phyloP scores from a whole-genome alignment of 2,888 invertebrate species.

The Drosophila melanosoma region DNA sequence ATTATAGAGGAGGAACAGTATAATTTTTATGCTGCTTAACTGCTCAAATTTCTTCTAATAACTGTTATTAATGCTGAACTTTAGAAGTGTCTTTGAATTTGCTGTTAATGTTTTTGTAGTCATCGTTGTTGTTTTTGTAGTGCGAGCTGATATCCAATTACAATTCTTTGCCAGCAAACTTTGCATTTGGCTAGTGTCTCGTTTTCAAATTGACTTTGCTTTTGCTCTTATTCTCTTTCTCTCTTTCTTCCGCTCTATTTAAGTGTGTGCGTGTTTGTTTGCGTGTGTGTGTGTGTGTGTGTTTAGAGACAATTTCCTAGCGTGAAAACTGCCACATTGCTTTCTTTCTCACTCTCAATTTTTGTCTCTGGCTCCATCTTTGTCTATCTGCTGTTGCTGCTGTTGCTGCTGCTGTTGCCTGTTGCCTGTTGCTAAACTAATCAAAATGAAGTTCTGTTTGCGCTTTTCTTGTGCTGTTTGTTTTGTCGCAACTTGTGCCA shows the following conservation, averaged over 20 bases:
- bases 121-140: not conserved
- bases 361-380: not conserved
- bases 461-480: conserved; percentile 60
- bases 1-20: conserved; percentile 33
- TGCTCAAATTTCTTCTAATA: conserved; percentile 43
- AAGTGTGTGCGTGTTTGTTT: not conserved
- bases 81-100: not conserved
- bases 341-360: not conserved
- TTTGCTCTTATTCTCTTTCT: not conserved
- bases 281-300: conserved; percentile 3
- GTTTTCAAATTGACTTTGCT: conserved; percentile 20
- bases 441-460: conserved; percentile 64
- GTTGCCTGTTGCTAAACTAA: conserved; percentile 32
- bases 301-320: conserved; percentile 42
- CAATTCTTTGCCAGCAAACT: conserved; percentile 25
- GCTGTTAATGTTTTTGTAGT: not conserved
- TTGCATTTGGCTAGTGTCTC: conserved; percentile 42
- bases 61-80: conserved; percentile 43
- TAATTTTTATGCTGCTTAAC: conserved; percentile 47
- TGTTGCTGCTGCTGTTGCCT: conserved; percentile 7
- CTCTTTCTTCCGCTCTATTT: not conserved
- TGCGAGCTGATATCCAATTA: conserved; percentile 26
- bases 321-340: conserved; percentile 55
- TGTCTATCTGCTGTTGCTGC: not conserved
- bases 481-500: conserved; percentile 71